Base-by-base conservation (phyloP, 2,113 vertebrate species). In the Dipodomys stephensi region DNA sequence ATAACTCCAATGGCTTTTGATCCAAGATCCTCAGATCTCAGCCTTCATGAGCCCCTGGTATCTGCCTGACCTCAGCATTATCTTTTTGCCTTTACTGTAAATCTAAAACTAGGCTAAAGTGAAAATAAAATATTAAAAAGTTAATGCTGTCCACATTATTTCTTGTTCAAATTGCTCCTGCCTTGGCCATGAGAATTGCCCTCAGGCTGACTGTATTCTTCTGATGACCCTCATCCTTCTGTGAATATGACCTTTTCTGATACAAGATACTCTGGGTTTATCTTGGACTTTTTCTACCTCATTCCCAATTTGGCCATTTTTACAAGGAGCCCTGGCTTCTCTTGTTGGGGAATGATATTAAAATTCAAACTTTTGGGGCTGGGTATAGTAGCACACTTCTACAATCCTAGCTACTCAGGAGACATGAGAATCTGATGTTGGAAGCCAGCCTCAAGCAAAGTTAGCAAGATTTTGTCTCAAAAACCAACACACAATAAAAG, bases 101-200 rank as follows among this genome's bases (percentile, higher is more conserved):
- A 74, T 80, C 60, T 39, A 94, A 90, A 94, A 49, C 35, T 46
- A 22, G 30, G 19, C 22, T 78, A 90, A 95, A 85, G 83, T 77
- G 89, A 30, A 72, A 81, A 72, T 62, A 77, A 39, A 22, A 74
- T 49, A n/a, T 67, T 83, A 79, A 83, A 73, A 83, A 25, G 57
- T 1, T 20, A 90, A 49, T 57, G 64, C 18, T 27, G 27, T 71
- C n/a, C 30, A 82, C 87, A 73, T 83, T 95, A 46, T 80, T 92
- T 90, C 93, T 68, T 86, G 35, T 27, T 86, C 76, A 85, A 53
- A 69, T 91, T 88, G 13, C 72, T 79, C 67, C 84, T 0, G 7
- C 27, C 44, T 94, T 88, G 80, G 71, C 67, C 85, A n/a, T 28
- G 53, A 79, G 49, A 71, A 28, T 35, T 4, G 28, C 8, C 76